A percentile compares a stretch with the other conserved stretches of the same genome.
Evolutionary conservation across 2,797 vertebrate species (phyloP).

Genomic region (Tragelaphus oryx): DNA sequence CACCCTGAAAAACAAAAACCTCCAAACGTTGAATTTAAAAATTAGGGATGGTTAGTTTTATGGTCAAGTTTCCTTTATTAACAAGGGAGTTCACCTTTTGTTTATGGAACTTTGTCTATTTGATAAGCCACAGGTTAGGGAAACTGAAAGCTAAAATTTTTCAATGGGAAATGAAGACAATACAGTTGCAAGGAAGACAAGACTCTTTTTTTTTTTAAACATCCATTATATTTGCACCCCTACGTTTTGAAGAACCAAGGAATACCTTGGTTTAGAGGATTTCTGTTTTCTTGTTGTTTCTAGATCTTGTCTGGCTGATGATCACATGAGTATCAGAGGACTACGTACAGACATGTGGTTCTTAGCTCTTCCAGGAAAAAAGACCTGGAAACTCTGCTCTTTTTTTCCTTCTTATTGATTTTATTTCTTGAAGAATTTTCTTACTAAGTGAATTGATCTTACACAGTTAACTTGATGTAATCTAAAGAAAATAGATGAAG

Average conservation of each 20-base stretch:
- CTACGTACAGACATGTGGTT: neutral
- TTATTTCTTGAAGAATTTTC: conserved; percentile 60
- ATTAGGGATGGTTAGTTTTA: neutral
- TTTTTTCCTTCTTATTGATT: conserved; percentile 20
- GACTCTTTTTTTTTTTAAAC: neutral
- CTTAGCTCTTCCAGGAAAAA: conserved; percentile 5
- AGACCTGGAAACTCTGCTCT: neutral
- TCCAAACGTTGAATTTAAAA: neutral
- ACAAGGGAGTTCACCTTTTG: conserved; percentile 5
- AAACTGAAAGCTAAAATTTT: neutral
- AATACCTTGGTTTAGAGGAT: neutral
- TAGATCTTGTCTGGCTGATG: neutral
- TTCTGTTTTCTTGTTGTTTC: neutral
- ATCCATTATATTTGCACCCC: neutral
- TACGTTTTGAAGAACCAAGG: neutral
- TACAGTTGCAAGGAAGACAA: neutral
- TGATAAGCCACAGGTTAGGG: neutral
- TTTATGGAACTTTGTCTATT: neutral
- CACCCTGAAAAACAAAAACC: neutral
- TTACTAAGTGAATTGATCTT: conserved; percentile 58
- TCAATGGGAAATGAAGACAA: neutral
- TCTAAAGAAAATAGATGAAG: conserved; percentile 57
- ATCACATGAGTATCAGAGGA: neutral
- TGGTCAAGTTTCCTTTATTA: neutral
- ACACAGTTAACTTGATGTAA: conserved; percentile 47